phyloP scores from a whole-genome alignment of 2,797 vertebrate species.

The Rhabdomys pumilio region DNA sequence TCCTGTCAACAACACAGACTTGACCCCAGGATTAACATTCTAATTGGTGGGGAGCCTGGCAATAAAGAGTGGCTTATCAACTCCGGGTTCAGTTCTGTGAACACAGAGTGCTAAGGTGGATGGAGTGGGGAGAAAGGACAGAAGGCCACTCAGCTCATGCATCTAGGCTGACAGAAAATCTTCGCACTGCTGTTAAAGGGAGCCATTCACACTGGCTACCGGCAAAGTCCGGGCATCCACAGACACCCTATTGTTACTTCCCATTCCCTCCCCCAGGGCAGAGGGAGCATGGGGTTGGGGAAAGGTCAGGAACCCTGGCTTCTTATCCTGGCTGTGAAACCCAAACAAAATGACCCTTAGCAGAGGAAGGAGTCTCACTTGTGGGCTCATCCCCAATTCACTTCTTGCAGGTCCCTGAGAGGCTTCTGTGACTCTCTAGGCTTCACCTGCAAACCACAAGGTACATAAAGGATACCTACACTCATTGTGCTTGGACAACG shows the following conservation, averaged over 20 bases:
- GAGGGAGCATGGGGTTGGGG: neutral
- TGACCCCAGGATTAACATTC: neutral
- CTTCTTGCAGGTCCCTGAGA: neutral
- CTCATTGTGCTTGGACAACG: accelerated
- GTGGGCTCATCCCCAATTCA: neutral
- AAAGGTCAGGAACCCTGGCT: neutral
- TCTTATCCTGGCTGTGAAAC: neutral
- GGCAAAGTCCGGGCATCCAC: neutral
- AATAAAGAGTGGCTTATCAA: neutral
- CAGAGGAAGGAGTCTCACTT: neutral
- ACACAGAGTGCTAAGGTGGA: neutral
- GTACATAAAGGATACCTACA: neutral
- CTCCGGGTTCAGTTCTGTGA: accelerated
- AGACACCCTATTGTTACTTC: too few relatives aligned
- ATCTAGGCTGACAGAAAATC: neutral
- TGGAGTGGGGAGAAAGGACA: neutral
- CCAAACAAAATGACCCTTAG: neutral
- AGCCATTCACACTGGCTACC: neutral
- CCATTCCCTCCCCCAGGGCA: accelerated
- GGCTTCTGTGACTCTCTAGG: neutral
- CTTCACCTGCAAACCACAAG: neutral
- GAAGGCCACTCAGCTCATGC: too few relatives aligned
- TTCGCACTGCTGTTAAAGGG: neutral
- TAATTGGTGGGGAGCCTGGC: too few relatives aligned
- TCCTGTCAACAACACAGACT: neutral